Evolutionary conservation across 2,113 vertebrate genomes (phyloP), one percentile per base, ranked within the genome.

Genomic region (Cacatua alba): DNA sequence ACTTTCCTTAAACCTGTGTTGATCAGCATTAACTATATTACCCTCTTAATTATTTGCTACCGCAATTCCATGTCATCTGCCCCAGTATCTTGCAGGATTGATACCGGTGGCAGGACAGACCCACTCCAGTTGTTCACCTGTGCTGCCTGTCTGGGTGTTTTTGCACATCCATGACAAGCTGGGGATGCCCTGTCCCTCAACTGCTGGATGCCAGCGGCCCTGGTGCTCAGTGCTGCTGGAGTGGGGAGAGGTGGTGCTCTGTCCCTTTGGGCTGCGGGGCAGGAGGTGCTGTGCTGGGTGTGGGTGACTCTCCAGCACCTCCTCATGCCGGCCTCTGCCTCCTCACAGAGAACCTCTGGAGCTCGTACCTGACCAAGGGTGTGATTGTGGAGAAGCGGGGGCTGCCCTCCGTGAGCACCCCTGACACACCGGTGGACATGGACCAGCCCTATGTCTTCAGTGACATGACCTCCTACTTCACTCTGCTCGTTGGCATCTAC

Each of bases 381-480:
- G 97, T 98, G 92, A 97, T 99, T 21, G 97, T 99, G 77, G 99
- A 99, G 95, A 98, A 98, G 92, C 29, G 6, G 0, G 89, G 97
- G 15, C 75, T 98, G 96, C 51, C 96, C 6, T 99, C 99, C 0
- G 90, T 94, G 29, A 97, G 97, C 49, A 94, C 98, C 2, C 95
- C 94, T 0, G 98, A 99, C 3, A 90, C 97, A 1, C 84, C 97
- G 0, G 7, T 99, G 20, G 98, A 98, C 95, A 98, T 98, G 97
- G 96, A 98, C 67, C 99, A 99, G 93, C 98, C 98, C 62, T 99
- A 99, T 7, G 99, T 99, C 94, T 98, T 99, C 95, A 99, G 99
- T 0, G 99, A 99, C 98, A 99, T 99, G 98, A 98, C 99, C 88
- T 99, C 98, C 74, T 99, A 99, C 97, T 99, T 99, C 94, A 99